These are phyloP conservation scores for Pyxicephalus adspersus DNA, from an alignment of 2,113 vertebrate genomes.

Conservation along the genomic window DNA sequence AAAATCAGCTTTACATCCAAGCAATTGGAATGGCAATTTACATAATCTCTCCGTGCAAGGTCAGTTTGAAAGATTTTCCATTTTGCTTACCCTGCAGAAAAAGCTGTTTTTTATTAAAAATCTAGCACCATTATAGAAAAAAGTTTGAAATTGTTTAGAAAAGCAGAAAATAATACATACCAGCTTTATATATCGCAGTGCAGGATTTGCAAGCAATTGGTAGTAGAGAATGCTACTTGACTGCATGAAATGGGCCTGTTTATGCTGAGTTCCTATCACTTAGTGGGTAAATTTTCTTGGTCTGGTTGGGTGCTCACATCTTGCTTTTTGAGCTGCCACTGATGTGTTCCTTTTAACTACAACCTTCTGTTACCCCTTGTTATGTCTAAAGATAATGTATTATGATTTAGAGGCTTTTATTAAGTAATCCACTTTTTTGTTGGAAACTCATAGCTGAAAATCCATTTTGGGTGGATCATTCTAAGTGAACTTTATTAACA, in stretches of 20 bases:
- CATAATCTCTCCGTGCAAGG: too few species aligned
- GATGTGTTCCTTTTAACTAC: background rate
- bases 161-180: background rate
- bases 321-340: background rate
- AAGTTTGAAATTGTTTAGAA: too few species aligned
- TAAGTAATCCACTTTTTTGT: background rate
- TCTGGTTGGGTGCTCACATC: background rate
- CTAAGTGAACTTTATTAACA: too few species aligned
- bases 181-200: background rate
- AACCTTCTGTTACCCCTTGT: background rate
- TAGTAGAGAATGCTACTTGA: background rate
- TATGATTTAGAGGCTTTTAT: background rate
- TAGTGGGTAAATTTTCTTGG: background rate
- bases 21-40: too few species aligned
- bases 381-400: background rate
- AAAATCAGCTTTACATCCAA: too few species aligned
- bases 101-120: too few species aligned
- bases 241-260: background rate
- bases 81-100: too few species aligned
- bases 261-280: conserved; percentile 26
- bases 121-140: too few species aligned
- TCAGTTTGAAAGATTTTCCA: too few species aligned
- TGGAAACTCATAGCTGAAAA: too few species aligned
- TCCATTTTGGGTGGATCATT: too few species aligned
- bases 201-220: background rate